These are phyloP conservation scores for Dynastes maya DNA, from an alignment of 2,888 invertebrate species.

Conservation along the genomic window DNA sequence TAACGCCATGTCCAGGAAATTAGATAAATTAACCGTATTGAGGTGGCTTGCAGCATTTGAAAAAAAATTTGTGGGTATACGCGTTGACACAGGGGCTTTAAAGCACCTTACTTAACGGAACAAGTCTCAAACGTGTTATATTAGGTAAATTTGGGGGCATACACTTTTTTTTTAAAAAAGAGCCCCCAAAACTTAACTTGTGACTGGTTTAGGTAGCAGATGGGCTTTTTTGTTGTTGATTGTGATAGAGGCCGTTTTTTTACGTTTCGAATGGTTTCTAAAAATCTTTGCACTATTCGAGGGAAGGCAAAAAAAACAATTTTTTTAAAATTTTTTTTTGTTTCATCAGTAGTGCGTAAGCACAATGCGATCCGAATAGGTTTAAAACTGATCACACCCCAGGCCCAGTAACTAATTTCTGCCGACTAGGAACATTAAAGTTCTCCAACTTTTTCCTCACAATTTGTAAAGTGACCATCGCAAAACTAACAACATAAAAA, in stretches of 20 bases:
- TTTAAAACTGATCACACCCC: too few species aligned
- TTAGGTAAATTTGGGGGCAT: constrained; percentile 74
- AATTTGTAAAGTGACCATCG: too few species aligned
- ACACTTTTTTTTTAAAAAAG: neutral
- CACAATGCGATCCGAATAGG: too few species aligned
- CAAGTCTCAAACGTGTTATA: constrained; percentile 88
- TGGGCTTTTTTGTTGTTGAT: constrained; percentile 92
- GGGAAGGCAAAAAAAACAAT: constrained; percentile 72
- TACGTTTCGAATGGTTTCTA: constrained; percentile 92
- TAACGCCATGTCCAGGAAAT: constrained; percentile 91
- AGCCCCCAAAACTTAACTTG: neutral
- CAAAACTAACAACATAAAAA: too few species aligned
- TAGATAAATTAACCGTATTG: constrained; percentile 92
- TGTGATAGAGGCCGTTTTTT: constrained; percentile 92
- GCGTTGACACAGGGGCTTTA: constrained; percentile 81
- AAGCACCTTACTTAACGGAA: constrained; percentile 88
- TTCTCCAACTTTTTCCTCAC: too few species aligned
- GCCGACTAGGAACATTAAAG: too few species aligned
- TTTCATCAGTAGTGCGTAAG: too few species aligned
- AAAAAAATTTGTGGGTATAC: constrained; percentile 84
- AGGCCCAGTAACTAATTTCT: too few species aligned
- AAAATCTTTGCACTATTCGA: constrained; percentile 86
- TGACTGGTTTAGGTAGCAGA: constrained; percentile 80
- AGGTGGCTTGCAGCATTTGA: constrained; percentile 94
- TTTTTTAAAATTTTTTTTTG: too few species aligned